These are phyloP conservation scores for Zaprionus africanus DNA, from an alignment of 1,140 invertebrate genomes.

Conservation along the genomic window DNA sequence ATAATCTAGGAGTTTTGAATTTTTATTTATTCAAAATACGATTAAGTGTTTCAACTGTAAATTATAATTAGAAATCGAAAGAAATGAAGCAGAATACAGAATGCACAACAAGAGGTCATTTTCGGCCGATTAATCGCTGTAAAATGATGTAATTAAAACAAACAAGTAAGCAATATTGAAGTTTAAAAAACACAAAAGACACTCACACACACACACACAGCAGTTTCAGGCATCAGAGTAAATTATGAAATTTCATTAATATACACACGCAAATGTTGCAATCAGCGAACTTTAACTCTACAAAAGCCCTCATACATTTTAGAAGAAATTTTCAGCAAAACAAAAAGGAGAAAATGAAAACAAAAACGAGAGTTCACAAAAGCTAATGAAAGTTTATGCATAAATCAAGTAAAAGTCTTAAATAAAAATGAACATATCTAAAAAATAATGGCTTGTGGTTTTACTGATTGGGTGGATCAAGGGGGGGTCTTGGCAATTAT, in stretches of 20 bases:
- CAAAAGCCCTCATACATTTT: conserved; percentile 71
- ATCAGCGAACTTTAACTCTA: conserved; percentile 59
- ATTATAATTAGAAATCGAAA: conserved; percentile 57
- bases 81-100: conserved; percentile 15
- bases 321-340: conserved; percentile 66
- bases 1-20: conserved; percentile 67
- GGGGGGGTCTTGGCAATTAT: neutral
- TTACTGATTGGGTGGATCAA: neutral
- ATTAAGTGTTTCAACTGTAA: conserved; percentile 79
- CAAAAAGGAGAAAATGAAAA: conserved; percentile 18
- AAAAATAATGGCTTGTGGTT: conserved; percentile 45
- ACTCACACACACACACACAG: conserved; percentile 34
- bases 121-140: conserved; percentile 58
- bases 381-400: conserved; percentile 74
- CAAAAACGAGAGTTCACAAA: conserved; percentile 24
- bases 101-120: conserved; percentile 44
- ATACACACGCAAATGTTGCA: conserved; percentile 35
- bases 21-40: conserved; percentile 67
- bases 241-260: conserved; percentile 56
- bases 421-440: conserved; percentile 83
- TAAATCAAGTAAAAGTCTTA: conserved; percentile 81
- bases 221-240: conserved; percentile 52
- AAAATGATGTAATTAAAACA: conserved; percentile 76
- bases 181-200: conserved; percentile 60
- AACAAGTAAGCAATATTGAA: conserved; percentile 81